phyloP scores from a whole-genome alignment of 35 echinoderm and acorn worm species.

The Apostichopus parvimensis region DNA sequence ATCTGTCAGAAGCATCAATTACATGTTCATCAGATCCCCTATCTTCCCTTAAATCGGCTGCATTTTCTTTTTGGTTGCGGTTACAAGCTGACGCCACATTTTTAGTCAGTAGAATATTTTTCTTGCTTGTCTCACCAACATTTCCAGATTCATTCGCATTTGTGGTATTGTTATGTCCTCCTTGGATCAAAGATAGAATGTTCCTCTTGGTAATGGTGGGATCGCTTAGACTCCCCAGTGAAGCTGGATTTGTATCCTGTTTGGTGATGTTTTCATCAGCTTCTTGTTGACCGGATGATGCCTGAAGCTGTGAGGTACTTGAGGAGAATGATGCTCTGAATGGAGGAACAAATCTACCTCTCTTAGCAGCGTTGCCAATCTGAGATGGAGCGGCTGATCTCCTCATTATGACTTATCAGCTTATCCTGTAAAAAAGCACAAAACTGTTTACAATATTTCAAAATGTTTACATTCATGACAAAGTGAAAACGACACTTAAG shows the following conservation, averaged over 20 bases:
- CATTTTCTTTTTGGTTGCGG: neutral
- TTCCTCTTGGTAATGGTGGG: neutral
- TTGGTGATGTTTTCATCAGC: neutral
- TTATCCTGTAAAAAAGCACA: neutral
- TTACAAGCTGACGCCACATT: neutral
- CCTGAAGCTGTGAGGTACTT: neutral
- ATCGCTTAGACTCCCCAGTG: neutral
- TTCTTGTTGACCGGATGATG: neutral
- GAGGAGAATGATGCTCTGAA: slow-evolving; percentile 38
- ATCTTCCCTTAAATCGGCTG: neutral
- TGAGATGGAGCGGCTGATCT: slow-evolving; percentile 93
- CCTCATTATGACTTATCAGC: slow-evolving; percentile 60
- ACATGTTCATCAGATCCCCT: neutral
- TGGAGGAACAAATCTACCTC: slow-evolving; percentile 79
- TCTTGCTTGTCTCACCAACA: neutral
- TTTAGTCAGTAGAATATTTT: neutral
- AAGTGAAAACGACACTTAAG: no score
- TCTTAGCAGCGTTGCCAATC: slow-evolving; percentile 66
- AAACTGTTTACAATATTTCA: no score
- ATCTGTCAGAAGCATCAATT: neutral
- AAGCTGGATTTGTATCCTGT: neutral
- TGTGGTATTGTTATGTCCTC: neutral
- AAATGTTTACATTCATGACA: no score
- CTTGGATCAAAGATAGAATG: slow-evolving; percentile 12
- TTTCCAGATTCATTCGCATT: neutral